Conservation (phyloP, 2,888 invertebrate genomes). For the Pardosa pseudoannulata region DNA sequence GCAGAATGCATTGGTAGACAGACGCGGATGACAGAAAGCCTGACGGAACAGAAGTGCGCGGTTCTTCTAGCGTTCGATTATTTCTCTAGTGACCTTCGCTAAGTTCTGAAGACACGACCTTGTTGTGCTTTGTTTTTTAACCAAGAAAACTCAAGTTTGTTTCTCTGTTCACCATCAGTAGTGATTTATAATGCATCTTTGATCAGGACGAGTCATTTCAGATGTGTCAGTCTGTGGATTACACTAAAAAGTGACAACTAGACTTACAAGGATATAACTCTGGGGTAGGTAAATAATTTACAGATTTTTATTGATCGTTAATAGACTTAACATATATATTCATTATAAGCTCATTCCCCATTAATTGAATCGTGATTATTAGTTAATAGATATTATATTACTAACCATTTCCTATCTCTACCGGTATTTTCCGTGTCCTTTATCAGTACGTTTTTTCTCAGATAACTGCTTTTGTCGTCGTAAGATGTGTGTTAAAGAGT, state of each 20-base stretch:
- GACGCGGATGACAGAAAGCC: constrained; percentile 34
- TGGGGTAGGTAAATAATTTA: background rate
- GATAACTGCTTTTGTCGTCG: background rate
- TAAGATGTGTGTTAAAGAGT: too few species aligned
- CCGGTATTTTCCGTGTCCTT: too few species aligned
- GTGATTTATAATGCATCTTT: constrained; percentile 24
- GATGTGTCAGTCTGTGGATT: constrained; percentile 59
- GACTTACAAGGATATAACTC: constrained; percentile 16
- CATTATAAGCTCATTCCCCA: too few species aligned
- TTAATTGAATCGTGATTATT: too few species aligned
- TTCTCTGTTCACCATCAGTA: background rate
- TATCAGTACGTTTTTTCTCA: background rate
- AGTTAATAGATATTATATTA: too few species aligned
- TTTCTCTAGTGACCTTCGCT: constrained; percentile 37
- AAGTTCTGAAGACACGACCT: constrained; percentile 37
- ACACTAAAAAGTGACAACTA: background rate
- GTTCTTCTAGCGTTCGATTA: background rate
- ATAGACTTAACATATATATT: too few species aligned
- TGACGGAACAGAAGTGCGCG: background rate
- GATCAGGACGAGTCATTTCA: background rate
- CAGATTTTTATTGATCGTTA: too few species aligned
- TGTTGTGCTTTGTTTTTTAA: constrained; percentile 21
- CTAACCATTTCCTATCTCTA: too few species aligned
- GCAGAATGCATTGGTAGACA: background rate
- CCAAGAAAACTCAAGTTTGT: constrained; percentile 20